Conservation (phyloP, 2,888 invertebrate species). For the Lochmaea crataegi region DNA sequence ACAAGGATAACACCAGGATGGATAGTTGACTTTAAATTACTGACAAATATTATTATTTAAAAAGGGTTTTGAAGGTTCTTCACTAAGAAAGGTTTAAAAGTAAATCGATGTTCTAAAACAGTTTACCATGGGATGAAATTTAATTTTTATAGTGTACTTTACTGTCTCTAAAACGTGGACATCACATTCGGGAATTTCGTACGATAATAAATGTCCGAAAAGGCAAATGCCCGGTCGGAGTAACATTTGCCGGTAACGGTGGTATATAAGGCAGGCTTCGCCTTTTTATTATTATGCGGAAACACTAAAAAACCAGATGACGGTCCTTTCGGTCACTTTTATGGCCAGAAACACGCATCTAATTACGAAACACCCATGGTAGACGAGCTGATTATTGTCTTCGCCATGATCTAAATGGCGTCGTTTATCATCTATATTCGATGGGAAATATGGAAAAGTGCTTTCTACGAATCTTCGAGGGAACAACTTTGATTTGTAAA, state of each 20-base stretch:
- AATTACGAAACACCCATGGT: constrained; percentile 59
- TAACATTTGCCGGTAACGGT: constrained; percentile 66
- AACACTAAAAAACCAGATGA: constrained; percentile 75
- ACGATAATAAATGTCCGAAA: constrained; percentile 65
- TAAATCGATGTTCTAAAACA: too few relatives aligned
- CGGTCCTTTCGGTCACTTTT: constrained; percentile 61
- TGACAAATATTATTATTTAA: too few relatives aligned
- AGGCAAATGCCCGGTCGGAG: constrained; percentile 63
- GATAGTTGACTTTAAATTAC: too few relatives aligned
- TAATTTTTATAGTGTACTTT: constrained; percentile 1
- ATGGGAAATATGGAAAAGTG: constrained; percentile 29
- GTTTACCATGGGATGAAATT: not conserved
- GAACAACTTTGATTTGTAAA: constrained; percentile 26
- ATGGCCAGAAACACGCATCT: constrained; percentile 62
- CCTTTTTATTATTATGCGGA: constrained; percentile 75
- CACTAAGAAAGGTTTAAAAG: too few relatives aligned
- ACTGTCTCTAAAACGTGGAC: constrained; percentile 45
- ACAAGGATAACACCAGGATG: not conserved
- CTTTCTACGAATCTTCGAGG: not conserved
- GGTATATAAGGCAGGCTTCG: constrained; percentile 60
- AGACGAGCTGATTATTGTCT: constrained; percentile 54
- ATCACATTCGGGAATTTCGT: constrained; percentile 54
- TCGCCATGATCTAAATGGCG: constrained; percentile 47
- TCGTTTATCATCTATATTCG: constrained; percentile 44
- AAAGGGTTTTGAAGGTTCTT: too few relatives aligned